Base-by-base conservation (phyloP, 2,113 vertebrate genomes). In the Acrocephalus kingi region DNA sequence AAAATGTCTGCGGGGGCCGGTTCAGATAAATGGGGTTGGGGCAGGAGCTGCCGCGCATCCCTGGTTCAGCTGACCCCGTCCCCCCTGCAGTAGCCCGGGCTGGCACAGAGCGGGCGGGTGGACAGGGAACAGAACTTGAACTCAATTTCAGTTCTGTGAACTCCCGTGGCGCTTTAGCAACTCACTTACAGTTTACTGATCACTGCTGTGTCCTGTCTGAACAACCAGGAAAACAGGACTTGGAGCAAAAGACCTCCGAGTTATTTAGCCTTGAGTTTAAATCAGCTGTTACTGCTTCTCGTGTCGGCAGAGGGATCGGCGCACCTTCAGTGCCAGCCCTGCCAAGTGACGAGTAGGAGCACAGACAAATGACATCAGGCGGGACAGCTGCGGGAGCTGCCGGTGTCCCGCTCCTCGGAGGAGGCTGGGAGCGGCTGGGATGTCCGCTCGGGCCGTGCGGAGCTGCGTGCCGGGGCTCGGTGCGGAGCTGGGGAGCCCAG, bases 41-140 rank as follows among this genome's bases (percentile, higher is more conserved):
- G 21, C 45, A 11, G 54, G 62, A 89, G 30, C 24, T 49, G 79
- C n/a, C 39, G 3, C 4, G 3, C 21, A 33, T 13, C 56, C 18
- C 11, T 43, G 35, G 18, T 14, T 52, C 5, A 1, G 20, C 13
- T 35, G 63, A 16, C 35, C 14, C 17, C 1, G 8, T 23, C 14
- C 6, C 5, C 25, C 2, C 41, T 14, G 31, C 10, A 23, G 17
- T 3, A 56, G 18, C 31, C 39, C 18, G 52, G 41, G 46, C 49
- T 56, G 7, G 35, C 14, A 6, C 7, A 7, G 23, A 19, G 2
- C 0, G 6, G 43, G 30, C 2, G 0, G 39, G 1, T 1, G 33
- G 35, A 55, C 10, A 11, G 11, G 15, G n/a, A 80, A 31, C 25
- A 14, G 51, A 61, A 12, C 23, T 7, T 14, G 24, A 52, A 8